These are phyloP conservation scores for Hippocampus abdominalis DNA, from an alignment of 2,113 vertebrate species.

Conservation along the genomic window DNA sequence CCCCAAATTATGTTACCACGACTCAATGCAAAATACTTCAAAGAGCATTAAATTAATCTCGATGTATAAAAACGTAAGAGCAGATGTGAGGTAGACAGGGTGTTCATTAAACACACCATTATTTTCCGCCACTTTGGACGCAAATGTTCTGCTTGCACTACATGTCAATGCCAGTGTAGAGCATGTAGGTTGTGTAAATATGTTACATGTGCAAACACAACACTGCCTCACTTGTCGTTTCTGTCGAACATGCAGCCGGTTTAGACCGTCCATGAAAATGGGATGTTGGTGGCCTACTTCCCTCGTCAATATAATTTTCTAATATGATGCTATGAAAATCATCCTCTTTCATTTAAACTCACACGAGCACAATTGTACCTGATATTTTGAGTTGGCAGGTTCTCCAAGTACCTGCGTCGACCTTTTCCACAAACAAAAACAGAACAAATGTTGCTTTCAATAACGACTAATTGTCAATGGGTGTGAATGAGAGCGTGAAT, in stretches of 20 bases:
- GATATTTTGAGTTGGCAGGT: not conserved
- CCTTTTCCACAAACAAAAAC: not conserved
- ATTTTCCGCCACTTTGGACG: conserved; percentile 22
- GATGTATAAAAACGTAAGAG: conserved; percentile 6
- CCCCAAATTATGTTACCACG: conserved; percentile 6
- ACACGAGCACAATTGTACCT: not conserved
- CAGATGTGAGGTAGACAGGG: conserved; percentile 18
- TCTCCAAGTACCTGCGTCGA: not conserved
- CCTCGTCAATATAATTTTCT: conserved; percentile 25
- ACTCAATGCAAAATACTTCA: conserved; percentile 29
- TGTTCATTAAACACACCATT: not conserved
- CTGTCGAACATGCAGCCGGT: conserved; percentile 20
- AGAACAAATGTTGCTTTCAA: not conserved
- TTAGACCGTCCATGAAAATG: conserved; percentile 33
- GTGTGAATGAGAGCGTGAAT: not conserved
- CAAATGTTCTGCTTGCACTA: conserved; percentile 11
- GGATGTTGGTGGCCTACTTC: conserved; percentile 68
- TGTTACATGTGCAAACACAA: conserved; percentile 15
- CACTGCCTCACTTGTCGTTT: conserved; percentile 10
- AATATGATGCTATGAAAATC: not conserved
- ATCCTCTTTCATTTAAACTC: not conserved
- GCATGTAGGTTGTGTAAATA: not conserved
- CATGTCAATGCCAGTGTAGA: conserved; percentile 9
- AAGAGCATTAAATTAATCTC: not conserved
- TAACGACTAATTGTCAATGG: not conserved